Base-by-base conservation (phyloP, 2,797 vertebrate genomes). In the Clarias fuscus region DNA sequence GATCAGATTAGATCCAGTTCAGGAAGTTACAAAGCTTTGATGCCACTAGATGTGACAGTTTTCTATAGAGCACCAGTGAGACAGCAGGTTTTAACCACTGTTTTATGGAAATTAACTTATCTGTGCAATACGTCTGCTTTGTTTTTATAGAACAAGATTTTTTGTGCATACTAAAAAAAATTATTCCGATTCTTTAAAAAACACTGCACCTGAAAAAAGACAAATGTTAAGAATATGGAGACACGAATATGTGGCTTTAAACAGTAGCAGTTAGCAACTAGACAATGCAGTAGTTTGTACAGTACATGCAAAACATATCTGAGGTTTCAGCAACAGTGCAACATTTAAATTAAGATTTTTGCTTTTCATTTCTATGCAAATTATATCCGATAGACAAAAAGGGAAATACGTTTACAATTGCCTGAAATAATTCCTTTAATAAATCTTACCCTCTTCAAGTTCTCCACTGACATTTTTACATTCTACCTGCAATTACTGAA, bases 31-130 rank as follows among this genome's bases (percentile, higher is more conserved):
- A 70, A 87, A 89, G 59, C 83, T 85, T 15, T 91, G 91, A 93
- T 89, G 90, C 89, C 90, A 93, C 89, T 82, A 89, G 87, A 90
- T 87, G 77, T 88, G 89, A 87, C 86, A 90, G 89, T 82, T 91
- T 88, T 94, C 88, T 90, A 91, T 82, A 86, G 92, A 93, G 91
- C 92, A 94, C 90, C 91, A 92, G 83, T 30, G 27, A 30, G 27
- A 68, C 65, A 68, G 91, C 83, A 82, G 89, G 90, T 78, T 90
- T 92, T 83, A 91, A 90, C 84, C 67, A 48, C 61, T 43, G 70
- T 81, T 85, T 84, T 90, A 82, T 86, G 89, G 91, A 88, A 88
- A 90, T 90, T 13, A 15, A 68, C 27, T 68, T 30, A 17, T 68
- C 14, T 90, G 89, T 43, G 86, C 89, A 91, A 62, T 61, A 87